Conservation (phyloP, 2,113 vertebrate species). For the Epinephelus moara region DNA sequence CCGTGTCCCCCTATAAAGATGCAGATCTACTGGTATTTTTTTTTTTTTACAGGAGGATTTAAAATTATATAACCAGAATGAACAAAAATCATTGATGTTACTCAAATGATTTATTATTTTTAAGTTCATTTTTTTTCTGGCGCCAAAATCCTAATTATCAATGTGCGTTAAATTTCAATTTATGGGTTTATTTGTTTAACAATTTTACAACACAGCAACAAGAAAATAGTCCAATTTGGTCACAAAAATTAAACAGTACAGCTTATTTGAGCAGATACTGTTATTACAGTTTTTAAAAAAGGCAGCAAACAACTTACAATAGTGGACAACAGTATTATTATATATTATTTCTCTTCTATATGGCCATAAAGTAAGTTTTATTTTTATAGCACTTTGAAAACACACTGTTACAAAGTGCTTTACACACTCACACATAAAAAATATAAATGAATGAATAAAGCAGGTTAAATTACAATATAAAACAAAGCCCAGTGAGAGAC, state of each 20-base stretch:
- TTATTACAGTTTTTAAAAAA: background rate
- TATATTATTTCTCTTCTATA: background rate
- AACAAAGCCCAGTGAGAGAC: too few relatives aligned
- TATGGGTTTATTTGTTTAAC: background rate
- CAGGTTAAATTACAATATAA: too few relatives aligned
- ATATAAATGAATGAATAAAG: too few relatives aligned
- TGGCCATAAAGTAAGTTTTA: too few relatives aligned
- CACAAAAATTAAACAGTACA: background rate
- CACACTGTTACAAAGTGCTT: too few relatives aligned
- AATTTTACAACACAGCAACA: background rate
- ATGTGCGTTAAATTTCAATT: background rate
- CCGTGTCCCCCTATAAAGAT: background rate
- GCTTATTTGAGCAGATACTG: background rate
- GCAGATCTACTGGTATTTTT: background rate
- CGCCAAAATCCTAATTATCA: conserved; percentile 40
- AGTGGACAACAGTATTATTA: background rate
- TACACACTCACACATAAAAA: too few relatives aligned
- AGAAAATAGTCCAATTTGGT: background rate
- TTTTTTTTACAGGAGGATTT: background rate
- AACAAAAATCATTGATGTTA: background rate
- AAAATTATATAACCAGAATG: background rate
- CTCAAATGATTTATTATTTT: background rate
- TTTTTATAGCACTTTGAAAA: too few relatives aligned
- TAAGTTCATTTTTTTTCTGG: conserved; percentile 6
- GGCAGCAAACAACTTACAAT: background rate